Percentiles rank a stretch among this genome's conserved stretches.
These are phyloP conservation scores for Pyrgus malvae DNA, from an alignment of 2,888 invertebrate genomes.

Conservation along the genomic window DNA sequence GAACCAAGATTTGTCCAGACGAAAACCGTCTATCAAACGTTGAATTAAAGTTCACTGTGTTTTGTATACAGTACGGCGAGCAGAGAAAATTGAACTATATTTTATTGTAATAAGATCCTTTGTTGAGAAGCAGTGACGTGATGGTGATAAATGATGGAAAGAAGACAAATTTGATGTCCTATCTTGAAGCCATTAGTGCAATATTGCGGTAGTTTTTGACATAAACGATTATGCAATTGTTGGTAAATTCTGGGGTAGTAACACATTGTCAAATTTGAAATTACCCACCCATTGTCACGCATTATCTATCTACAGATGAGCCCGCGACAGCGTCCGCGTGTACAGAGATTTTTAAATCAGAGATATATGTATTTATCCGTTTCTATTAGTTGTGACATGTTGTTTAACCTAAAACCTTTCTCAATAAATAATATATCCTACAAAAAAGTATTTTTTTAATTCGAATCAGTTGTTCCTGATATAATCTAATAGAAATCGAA, in stretches of 20 bases:
- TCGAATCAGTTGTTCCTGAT: no score
- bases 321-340: no score
- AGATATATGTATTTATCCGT: no score
- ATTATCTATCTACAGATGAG: not conserved
- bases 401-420: no score
- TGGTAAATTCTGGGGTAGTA: conserved; percentile 1
- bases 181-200: conserved; percentile 37
- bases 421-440: no score
- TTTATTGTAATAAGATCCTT: conserved; percentile 1
- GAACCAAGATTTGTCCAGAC: not conserved
- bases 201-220: conserved; percentile 25
- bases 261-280: not conserved
- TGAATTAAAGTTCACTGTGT: conserved; percentile 13
- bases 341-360: no score
- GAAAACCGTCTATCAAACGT: conserved; percentile 19
- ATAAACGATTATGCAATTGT: conserved; percentile 24
- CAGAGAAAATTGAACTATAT: conserved; percentile 1
- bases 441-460: no score
- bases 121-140: conserved; percentile 1
- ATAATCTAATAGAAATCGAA: no score
- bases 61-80: not conserved
- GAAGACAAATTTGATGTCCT: conserved; percentile 64
- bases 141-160: conserved; percentile 58
- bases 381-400: no score
- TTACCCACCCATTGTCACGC: not conserved